Evolutionary conservation across 2,113 vertebrate species (phyloP), one percentile per base, ranked within the genome.

Genomic region (Cyanoramphus novaezelandiae): DNA sequence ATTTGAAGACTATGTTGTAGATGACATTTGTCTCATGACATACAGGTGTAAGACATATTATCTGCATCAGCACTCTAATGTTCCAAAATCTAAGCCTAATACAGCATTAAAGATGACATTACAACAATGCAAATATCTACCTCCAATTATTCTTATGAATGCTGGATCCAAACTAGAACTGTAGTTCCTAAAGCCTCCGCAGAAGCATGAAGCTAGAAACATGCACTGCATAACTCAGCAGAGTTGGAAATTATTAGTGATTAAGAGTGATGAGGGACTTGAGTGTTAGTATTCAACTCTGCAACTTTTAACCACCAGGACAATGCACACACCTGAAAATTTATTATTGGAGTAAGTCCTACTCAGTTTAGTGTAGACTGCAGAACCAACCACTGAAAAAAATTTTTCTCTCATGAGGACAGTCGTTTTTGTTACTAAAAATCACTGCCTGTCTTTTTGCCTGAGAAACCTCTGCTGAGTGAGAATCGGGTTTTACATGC

Each of bases 191-290:
- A 95, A 85, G n/a, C 31, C 70, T 41, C 41, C 63, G 19, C 13
- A 68, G 47, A 55, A 91, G 39, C 6, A 25, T 0, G 0, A 46
- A 82, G 21, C 4, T 77, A 20, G 31, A 82, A 91, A 47, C 0
- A 0, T 55, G 35, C 29, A 29, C 21, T 23, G 12, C 0, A 0
- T 70, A 87, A 76, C 21, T 62, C 28, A 46, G 37, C 28, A 65
- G 57, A 92, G 25, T 0, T 53, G 55, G 60, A 74, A 92, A 83
- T 31, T 2, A 4, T 24, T 67, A 90, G 11, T 39, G 21, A 33
- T 43, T 67, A 79, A 43, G 53, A 63, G 6, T 4, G 8, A 43
- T 63, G 10, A 86, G 19, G 24, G 15, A 72, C 16, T 3, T 41
- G 25, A 65, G 72, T 20, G 8, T n/a, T 60, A 86, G 25, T 33